Conservation (phyloP, 2,888 invertebrate genomes). For the Beris morrisii region DNA sequence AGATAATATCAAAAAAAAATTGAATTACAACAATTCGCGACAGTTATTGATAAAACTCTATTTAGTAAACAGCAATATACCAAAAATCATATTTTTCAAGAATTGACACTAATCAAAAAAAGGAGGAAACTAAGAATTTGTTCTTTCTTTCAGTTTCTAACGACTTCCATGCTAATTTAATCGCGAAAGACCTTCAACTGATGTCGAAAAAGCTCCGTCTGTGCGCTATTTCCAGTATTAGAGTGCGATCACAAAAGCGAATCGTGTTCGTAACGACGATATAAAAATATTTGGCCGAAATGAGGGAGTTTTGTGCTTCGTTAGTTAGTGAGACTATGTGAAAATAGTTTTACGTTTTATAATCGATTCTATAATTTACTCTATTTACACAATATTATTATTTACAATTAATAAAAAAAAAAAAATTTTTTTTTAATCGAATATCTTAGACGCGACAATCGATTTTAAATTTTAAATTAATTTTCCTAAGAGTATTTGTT, state of each 20-base stretch:
- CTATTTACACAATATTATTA: slow-evolving; percentile 11
- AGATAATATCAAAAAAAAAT: no score
- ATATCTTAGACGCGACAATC: background rate
- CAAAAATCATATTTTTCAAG: no score
- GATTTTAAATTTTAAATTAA: background rate
- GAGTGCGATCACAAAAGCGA: slow-evolving; percentile 7
- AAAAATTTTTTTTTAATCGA: background rate
- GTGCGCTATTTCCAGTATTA: slow-evolving; percentile 12
- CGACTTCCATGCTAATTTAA: no score
- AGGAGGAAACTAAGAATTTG: no score
- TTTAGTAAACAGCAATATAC: slow-evolving; percentile 11
- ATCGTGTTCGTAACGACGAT: background rate
- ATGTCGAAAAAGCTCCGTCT: slow-evolving; percentile 6
- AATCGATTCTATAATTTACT: background rate
- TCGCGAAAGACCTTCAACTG: background rate
- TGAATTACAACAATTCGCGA: no score
- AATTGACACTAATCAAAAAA: no score
- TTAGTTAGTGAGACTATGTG: background rate
- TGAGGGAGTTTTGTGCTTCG: background rate
- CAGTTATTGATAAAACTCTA: background rate
- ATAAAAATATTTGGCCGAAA: background rate
- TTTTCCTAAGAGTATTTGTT: slow-evolving; percentile 26
- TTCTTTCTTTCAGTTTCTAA: no score
- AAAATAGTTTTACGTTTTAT: slow-evolving; percentile 2
- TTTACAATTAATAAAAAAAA: slow-evolving; percentile 18